Conservation (phyloP, 2,888 invertebrate genomes). For the Bedellia somnulentella region DNA sequence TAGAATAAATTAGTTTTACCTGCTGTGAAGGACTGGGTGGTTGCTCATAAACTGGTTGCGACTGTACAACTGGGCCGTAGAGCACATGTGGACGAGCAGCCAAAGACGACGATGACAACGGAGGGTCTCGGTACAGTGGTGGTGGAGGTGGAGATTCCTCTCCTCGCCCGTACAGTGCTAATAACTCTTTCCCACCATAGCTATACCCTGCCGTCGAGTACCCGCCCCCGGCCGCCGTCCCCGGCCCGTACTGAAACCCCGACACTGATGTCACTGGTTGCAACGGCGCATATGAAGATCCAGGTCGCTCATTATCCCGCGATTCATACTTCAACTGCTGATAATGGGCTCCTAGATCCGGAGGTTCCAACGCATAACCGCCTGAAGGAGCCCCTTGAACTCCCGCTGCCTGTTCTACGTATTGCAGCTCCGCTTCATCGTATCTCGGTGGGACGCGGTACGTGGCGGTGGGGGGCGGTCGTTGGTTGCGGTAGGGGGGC, state of each 20-base stretch:
- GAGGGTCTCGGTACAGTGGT: conserved; percentile 69
- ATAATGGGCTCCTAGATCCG: no score
- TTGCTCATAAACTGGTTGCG: conserved; percentile 51
- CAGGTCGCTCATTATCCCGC: conserved; percentile 31
- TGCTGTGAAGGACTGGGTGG: conserved; percentile 64
- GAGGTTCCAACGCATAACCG: no score
- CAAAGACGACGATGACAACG: conserved; percentile 64
- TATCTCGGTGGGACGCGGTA: conserved; percentile 29
- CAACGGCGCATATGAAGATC: conserved; percentile 62
- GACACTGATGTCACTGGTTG: conserved; percentile 64
- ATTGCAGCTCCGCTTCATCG: conserved; percentile 24
- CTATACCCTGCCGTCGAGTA: conserved; percentile 18
- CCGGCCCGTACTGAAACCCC: conserved; percentile 30
- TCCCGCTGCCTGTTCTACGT: conserved; percentile 30
- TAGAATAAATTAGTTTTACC: no score
- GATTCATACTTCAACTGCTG: conserved; percentile 51
- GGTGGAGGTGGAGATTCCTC: conserved; percentile 59
- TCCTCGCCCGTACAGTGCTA: conserved; percentile 27
- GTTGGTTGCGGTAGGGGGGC: conserved; percentile 13
- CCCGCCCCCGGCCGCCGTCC: conserved; percentile 24
- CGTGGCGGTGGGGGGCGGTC: conserved; percentile 13
- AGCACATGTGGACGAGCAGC: conserved; percentile 51
- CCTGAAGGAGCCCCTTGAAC: conserved; percentile 40
- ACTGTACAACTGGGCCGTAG: conserved; percentile 42
- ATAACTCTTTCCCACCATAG: conserved; percentile 22